A percentile compares a stretch with the other conserved stretches of the same genome.
These are phyloP conservation scores for Coelopa frigida DNA, from an alignment of 1,140 invertebrate genomes.

Conservation along the genomic window DNA sequence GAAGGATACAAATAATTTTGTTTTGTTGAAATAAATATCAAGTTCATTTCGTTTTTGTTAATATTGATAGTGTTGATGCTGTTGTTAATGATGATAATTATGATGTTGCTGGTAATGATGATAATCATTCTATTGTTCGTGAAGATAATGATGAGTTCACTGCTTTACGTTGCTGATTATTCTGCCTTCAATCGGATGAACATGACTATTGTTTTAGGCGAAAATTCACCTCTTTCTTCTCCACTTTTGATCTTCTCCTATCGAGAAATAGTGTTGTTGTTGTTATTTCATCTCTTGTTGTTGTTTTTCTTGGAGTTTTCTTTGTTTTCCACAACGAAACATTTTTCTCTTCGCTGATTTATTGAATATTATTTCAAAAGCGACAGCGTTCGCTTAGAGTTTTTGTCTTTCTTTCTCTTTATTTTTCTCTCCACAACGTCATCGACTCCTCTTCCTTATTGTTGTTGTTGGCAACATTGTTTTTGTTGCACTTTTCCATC, in stretches of 20 bases:
- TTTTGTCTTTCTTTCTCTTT: not conserved
- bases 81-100: not conserved
- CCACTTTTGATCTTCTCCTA: slow-evolving; percentile 1
- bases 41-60: not conserved
- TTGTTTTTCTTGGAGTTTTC: not conserved
- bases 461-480: slow-evolving; percentile 1
- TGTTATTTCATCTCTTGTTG: not conserved
- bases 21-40: too few species aligned
- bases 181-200: not conserved
- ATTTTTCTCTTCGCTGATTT: slow-evolving; percentile 11
- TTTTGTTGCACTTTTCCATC: not conserved
- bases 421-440: not conserved
- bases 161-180: not conserved
- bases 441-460: not conserved
- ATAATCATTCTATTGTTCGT: not conserved
- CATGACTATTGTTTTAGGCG: slow-evolving; percentile 3
- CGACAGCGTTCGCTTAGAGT: slow-evolving; percentile 7
- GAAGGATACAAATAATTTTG: too few species aligned
- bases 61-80: not conserved
- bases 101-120: not conserved
- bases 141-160: not conserved
- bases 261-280: slow-evolving; percentile 1
- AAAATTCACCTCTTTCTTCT: too few species aligned
- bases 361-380: slow-evolving; percentile 14
- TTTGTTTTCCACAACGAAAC: not conserved